Conservation (phyloP, 2,888 invertebrate genomes). For the Neria commutata region DNA sequence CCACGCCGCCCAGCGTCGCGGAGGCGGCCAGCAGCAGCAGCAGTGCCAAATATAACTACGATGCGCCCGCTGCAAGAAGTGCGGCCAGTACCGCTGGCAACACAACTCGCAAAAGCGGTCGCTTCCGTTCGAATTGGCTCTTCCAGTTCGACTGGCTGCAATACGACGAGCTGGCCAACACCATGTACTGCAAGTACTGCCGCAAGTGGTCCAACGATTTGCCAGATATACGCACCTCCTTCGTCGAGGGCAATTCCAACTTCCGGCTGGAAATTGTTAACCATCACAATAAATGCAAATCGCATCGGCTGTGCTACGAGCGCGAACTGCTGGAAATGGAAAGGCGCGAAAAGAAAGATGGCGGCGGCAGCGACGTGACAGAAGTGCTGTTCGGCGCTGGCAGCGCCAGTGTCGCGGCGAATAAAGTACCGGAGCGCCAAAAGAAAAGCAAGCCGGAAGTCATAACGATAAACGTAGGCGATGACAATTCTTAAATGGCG, state of each 20-base stretch:
- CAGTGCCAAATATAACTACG: constrained; percentile 42
- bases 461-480: constrained; percentile 56
- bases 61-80: constrained; percentile 28
- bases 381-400: too few relatives aligned
- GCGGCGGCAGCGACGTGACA: not conserved
- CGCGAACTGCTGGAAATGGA: constrained; percentile 59
- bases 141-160: constrained; percentile 75
- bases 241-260: constrained; percentile 78
- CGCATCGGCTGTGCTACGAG: constrained; percentile 71
- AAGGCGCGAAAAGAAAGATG: constrained; percentile 9
- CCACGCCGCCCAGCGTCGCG: not conserved
- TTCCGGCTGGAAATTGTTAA: constrained; percentile 79
- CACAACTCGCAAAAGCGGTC: constrained; percentile 66
- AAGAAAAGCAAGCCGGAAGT: constrained; percentile 40
- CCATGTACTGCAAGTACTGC: constrained; percentile 77
- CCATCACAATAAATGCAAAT: constrained; percentile 80
- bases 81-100: constrained; percentile 9
- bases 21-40: too few relatives aligned
- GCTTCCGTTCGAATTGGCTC: constrained; percentile 73
- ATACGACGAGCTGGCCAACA: constrained; percentile 71
- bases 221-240: constrained; percentile 77
- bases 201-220: constrained; percentile 75
- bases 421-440: constrained; percentile 4
- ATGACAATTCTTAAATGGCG: constrained; percentile 37
- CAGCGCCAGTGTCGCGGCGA: constrained; percentile 6